These are phyloP conservation scores for Dasyornis broadbenti DNA, from an alignment of 2,113 vertebrate species.

Conservation along the genomic window DNA sequence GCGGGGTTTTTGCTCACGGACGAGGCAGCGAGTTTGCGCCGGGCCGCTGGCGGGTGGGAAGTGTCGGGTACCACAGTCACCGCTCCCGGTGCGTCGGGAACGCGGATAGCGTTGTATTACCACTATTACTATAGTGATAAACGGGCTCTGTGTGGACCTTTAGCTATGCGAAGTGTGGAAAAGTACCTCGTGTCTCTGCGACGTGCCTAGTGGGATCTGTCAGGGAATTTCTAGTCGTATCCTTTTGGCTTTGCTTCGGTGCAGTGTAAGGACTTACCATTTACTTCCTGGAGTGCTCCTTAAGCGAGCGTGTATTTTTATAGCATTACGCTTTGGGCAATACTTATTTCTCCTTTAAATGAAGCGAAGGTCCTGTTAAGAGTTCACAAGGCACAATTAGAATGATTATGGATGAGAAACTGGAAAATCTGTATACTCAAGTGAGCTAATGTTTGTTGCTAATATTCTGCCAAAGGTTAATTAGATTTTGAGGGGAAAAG, in stretches of 20 bases:
- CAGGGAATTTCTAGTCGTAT: rapidly evolving
- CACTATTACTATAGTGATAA: too few relatives aligned
- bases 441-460: not conserved
- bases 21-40: rapidly evolving
- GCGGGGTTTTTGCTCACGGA: too few relatives aligned
- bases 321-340: rapidly evolving
- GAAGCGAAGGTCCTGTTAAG: too few relatives aligned
- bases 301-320: rapidly evolving
- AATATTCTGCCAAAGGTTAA: not conserved
- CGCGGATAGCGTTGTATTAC: rapidly evolving
- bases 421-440: not conserved
- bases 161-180: rapidly evolving
- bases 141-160: not conserved
- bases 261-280: rapidly evolving
- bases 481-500: not conserved
- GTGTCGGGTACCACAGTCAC: rapidly evolving
- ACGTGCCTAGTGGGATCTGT: not conserved
- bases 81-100: not conserved
- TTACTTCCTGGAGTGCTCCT: not conserved
- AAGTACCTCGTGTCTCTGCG: not conserved
- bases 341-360: not conserved
- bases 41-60: not conserved
- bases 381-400: not conserved
- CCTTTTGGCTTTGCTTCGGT: not conserved
- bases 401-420: rapidly evolving